A percentile compares a stretch with the other conserved stretches of the same genome.
Evolutionary conservation across 2,888 invertebrate species (phyloP).

Genomic region (Leucoma salicis): DNA sequence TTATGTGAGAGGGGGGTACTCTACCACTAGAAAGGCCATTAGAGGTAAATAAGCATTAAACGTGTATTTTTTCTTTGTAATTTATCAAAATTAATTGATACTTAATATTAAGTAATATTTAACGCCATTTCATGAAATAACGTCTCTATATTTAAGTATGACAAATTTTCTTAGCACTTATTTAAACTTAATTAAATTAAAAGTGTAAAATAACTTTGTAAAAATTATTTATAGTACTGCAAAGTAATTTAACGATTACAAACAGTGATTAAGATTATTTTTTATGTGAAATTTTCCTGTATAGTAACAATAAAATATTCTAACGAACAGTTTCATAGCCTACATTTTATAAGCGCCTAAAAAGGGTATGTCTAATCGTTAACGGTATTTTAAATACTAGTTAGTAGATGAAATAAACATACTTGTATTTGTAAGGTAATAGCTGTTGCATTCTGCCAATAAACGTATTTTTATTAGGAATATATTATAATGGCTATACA

Average conservation of each 20-base stretch:
- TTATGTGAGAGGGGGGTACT: no score
- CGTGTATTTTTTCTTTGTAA: no score
- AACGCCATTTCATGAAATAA: no score
- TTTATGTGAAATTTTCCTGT: constrained; percentile 5
- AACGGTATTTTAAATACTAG: not conserved
- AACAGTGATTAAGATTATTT: constrained; percentile 3
- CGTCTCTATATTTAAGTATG: no score
- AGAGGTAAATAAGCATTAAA: no score
- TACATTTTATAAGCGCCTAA: not conserved
- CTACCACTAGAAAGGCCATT: no score
- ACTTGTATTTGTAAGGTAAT: not conserved
- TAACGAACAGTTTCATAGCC: not conserved
- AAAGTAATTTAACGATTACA: not conserved
- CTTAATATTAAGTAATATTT: no score
- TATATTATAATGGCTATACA: not conserved
- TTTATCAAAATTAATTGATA: no score
- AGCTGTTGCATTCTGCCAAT: not conserved
- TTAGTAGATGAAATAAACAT: not conserved
- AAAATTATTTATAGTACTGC: not conserved
- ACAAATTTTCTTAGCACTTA: no score
- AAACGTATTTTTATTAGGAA: not conserved
- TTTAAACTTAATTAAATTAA: not conserved
- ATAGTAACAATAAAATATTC: not conserved
- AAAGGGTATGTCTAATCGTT: not conserved
- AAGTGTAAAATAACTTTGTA: not conserved